A percentile compares a stretch with the other conserved stretches of the same genome.
These are phyloP conservation scores for Myotis yumanensis DNA, from an alignment of 2,113 vertebrate genomes.

Conservation along the genomic window DNA sequence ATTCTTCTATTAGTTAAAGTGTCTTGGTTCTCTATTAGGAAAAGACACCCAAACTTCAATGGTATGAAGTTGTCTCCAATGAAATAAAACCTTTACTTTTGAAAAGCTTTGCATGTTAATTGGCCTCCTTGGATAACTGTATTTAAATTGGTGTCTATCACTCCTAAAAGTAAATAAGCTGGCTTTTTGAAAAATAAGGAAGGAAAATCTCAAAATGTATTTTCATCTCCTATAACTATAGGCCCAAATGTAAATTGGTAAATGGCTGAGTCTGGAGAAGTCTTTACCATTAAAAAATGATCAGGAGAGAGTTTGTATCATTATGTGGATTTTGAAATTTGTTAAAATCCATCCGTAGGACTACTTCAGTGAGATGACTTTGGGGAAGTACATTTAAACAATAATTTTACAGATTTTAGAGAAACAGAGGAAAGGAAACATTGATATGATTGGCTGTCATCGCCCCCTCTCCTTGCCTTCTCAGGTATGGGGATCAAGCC, in stretches of 20 bases:
- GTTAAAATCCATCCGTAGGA: background rate
- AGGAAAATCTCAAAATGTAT: background rate
- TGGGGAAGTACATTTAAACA: background rate
- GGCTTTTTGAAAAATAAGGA: background rate
- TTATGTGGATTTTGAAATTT: background rate
- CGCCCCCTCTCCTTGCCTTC: accelerated
- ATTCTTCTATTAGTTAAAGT: background rate
- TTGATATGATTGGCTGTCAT: too few relatives aligned
- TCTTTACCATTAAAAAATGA: background rate
- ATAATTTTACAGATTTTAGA: too few relatives aligned
- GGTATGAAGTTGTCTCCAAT: background rate
- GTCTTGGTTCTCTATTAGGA: background rate
- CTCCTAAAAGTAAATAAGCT: background rate
- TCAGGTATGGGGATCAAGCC: too few relatives aligned
- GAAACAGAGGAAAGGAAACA: too few relatives aligned
- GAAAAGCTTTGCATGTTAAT: background rate
- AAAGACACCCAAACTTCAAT: background rate
- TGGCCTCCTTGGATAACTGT: background rate
- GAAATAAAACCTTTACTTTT: background rate
- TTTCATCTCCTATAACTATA: background rate
- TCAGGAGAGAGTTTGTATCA: background rate
- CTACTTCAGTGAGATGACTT: background rate
- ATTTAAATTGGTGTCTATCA: background rate
- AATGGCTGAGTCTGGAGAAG: background rate
- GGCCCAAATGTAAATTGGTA: background rate